Conservation (phyloP, 2,797 vertebrate genomes). For the Macroramphosus scolopax region DNA sequence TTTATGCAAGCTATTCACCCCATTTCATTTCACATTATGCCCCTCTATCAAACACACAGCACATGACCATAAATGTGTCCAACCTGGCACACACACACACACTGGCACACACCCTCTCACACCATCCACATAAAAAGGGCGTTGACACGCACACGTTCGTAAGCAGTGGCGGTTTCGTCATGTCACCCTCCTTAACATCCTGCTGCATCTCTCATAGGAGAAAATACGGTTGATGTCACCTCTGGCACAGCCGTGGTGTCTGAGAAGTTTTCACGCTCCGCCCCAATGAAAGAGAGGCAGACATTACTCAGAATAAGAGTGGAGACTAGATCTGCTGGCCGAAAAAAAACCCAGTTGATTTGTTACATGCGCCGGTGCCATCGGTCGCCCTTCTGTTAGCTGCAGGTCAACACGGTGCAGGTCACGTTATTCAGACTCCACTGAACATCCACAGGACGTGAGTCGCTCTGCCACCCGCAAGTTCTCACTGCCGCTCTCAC, state of each 20-base stretch:
- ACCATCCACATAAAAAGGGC: slow-evolving; percentile 52
- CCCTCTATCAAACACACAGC: slow-evolving; percentile 48
- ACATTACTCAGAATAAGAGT: slow-evolving; percentile 85
- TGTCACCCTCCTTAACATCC: slow-evolving; percentile 61
- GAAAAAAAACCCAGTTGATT: slow-evolving; percentile 77
- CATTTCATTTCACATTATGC: slow-evolving; percentile 42
- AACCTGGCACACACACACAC: slow-evolving; percentile 28
- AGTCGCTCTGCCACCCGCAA: slow-evolving; percentile 28
- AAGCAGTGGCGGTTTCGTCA: slow-evolving; percentile 60
- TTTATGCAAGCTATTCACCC: slow-evolving; percentile 50
- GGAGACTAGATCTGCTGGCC: slow-evolving; percentile 82
- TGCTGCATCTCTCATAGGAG: slow-evolving; percentile 48
- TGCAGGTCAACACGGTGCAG: slow-evolving; percentile 51
- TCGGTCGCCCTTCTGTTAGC: slow-evolving; percentile 49
- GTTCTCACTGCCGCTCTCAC: slow-evolving; percentile 28
- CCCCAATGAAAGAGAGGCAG: slow-evolving; percentile 82
- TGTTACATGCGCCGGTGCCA: slow-evolving; percentile 72
- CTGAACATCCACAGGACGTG: slow-evolving; percentile 41
- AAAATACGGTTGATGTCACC: slow-evolving; percentile 81
- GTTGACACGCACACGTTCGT: slow-evolving; percentile 45
- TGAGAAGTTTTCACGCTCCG: slow-evolving; percentile 76
- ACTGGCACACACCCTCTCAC: slow-evolving; percentile 22
- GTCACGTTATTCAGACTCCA: slow-evolving; percentile 48
- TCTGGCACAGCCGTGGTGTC: slow-evolving; percentile 77
- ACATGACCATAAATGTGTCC: slow-evolving; percentile 32